A percentile compares a stretch with the other conserved stretches of the same genome.
Evolutionary conservation across 2,113 vertebrate genomes (phyloP).

Genomic region (Paratilapia polleni): DNA sequence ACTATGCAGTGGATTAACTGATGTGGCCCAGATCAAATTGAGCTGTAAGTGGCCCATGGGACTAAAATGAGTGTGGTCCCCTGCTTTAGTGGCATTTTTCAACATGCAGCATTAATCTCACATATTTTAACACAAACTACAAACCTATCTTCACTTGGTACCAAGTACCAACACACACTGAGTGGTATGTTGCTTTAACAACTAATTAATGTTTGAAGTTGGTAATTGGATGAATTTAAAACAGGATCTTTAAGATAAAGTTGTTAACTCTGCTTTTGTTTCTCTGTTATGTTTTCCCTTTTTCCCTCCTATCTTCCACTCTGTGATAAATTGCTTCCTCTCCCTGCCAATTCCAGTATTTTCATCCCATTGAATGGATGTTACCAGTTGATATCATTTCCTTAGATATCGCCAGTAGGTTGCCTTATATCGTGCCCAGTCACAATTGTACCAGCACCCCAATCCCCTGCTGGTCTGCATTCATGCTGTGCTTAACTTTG

Average conservation of each 20-base stretch:
- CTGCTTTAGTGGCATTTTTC: too few relatives aligned
- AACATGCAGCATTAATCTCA: too few relatives aligned
- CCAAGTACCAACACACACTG: not conserved
- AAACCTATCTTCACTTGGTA: not conserved
- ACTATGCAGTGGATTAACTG: fast-evolving
- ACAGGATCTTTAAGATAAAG: not conserved
- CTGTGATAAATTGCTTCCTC: not conserved
- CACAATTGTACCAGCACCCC: not conserved
- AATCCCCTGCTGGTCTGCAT: not conserved
- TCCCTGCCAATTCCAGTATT: not conserved
- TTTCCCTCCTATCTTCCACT: not conserved
- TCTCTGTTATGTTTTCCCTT: not conserved
- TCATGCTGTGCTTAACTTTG: not conserved
- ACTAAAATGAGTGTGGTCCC: too few relatives aligned
- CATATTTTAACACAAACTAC: too few relatives aligned
- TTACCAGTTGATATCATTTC: not conserved
- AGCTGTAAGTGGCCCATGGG: too few relatives aligned
- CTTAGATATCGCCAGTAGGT: too few relatives aligned
- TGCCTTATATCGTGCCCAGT: too few relatives aligned
- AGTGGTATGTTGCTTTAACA: not conserved
- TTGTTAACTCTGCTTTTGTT: not conserved
- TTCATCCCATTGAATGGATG: not conserved
- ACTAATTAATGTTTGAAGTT: not conserved
- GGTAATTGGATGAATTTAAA: not conserved
- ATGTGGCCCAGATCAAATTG: too few relatives aligned